Evolutionary conservation across 2,113 vertebrate genomes (phyloP), one percentile per base, ranked within the genome.

Genomic region (Hypomesus transpacificus): DNA sequence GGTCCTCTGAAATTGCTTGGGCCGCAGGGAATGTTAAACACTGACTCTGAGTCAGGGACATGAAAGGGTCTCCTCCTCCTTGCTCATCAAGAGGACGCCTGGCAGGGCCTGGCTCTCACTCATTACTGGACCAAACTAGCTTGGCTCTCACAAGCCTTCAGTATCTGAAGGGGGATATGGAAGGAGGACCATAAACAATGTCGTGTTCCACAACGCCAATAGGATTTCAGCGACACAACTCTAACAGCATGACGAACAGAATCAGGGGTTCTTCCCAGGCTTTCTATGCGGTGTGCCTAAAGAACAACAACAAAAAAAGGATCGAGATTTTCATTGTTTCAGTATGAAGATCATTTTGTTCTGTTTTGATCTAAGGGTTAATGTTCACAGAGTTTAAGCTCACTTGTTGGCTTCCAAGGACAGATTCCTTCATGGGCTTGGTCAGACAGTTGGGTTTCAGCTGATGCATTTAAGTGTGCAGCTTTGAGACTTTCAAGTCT

Each of bases 11-110:
- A 83, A 84, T 78, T 78, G 74, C 73, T 74, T 8, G 50, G 66
- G 82, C 88, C 88, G 84, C 90, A 91, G 89, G 89, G 89, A 89
- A 91, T 91, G 86, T 87, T 86, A 89, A 89, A 89, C 80, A 87
- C 75, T 85, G 83, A 80, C 83, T 86, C 76, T 64, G 73, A 73
- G 69, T 73, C 66, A 84, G 73, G 78, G 76, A 77, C 57, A 28
- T 81, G 87, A 78, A 59, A 81, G 75, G 76, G 83, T 89, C 61
- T 85, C 66, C 74, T 79, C 80, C 61, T 84, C 69, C 77, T 79
- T 85, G 80, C 50, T 79, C 81, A 78, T 79, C 72, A 75, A 67
- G 69, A 73, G 71, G 28, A 75, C 82, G 82, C 68, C 68, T 81
- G 85, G 68, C 80, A 58, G 75, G 54, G 82, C 78, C 72, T 80